Base-by-base conservation (phyloP, 2,113 vertebrate genomes). In the Triplophysa siluroides region DNA sequence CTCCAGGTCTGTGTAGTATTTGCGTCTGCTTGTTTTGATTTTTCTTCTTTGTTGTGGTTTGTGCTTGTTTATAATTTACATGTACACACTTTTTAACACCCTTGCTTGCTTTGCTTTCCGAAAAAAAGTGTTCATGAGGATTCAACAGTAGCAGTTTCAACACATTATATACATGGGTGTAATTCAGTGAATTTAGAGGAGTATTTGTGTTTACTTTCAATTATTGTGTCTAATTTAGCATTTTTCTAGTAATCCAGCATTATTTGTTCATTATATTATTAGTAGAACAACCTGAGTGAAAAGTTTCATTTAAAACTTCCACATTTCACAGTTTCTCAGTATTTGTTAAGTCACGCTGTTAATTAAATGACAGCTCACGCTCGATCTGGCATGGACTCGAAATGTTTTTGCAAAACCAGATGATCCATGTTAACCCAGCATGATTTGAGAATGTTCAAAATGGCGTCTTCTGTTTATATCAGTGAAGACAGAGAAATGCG, bases 1-100 rank as follows among this genome's bases (percentile, higher is more conserved):
- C n/a, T 64, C 63, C 16, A 38, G 67, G 24, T 71, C 50, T 54
- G 43, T 56, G 65, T 23, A 68, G 12, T 67, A 64, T 85, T 70
- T 71, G 61, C 54, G 24, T 65, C 21, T 76, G 66, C 24, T 19
- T 76, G 50, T 60, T 73, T 54, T 11, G 8, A 66, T 3, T 61
- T 62, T 56, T 54, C 60, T n/a, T 56, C 6, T 38, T 38, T 38
- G 41, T 45, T 74, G 38, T 33, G 73, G 29, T 68, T 38, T 64
- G 13, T 70, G 41, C 38, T 85, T 83, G 76, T 76, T 47, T 4
- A 18, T 78, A 16, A 63, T 47, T 63, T 63, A 18, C 16, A 19
- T 19, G 14, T 8, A 24, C 33, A 43, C 19, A 0, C 33, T 38
- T 72, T 9, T 11, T 72, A 45, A 45, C 43, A 45, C 43, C 43